phyloP scores from a whole-genome alignment of 1,140 invertebrate genomes.

The Centruroides vittatus region DNA sequence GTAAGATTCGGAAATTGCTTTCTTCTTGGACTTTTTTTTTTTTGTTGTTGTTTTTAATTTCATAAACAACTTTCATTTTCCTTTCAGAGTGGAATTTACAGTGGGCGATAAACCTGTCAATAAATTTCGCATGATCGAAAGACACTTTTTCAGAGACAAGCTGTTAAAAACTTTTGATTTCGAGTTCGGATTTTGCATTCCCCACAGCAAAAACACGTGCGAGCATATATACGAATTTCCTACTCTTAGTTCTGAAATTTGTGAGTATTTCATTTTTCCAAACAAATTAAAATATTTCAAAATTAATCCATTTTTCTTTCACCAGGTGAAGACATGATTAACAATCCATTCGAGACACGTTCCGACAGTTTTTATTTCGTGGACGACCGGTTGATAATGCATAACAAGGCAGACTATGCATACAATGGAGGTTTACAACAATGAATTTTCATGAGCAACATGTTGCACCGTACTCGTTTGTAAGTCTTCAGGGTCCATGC shows the following conservation, averaged over 20 bases:
- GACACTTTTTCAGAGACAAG: constrained; percentile 88
- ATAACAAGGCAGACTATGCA: constrained; percentile 97
- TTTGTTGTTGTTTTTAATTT: constrained; percentile 10
- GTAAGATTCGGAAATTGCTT: constrained; percentile 37
- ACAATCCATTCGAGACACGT: constrained; percentile 86
- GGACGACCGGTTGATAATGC: constrained; percentile 92
- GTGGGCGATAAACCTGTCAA: constrained; percentile 81
- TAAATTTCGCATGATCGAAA: constrained; percentile 96
- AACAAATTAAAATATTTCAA: not conserved
- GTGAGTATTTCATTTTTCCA: constrained; percentile 42
- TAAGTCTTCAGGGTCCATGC: too few relatives aligned
- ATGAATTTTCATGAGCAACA: not conserved
- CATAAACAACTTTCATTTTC: not conserved
- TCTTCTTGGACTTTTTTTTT: not conserved
- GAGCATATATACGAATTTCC: constrained; percentile 99
- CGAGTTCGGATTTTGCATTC: constrained; percentile 98
- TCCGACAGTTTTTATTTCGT: constrained; percentile 99
- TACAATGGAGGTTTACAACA: constrained; percentile 49
- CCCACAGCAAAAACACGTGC: constrained; percentile 90
- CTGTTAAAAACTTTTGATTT: constrained; percentile 98
- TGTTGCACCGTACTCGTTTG: too few relatives aligned
- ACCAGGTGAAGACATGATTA: constrained; percentile 91
- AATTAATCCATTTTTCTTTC: constrained; percentile 17
- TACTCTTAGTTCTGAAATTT: constrained; percentile 60
- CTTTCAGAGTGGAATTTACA: constrained; percentile 82